Evolutionary conservation across 2,113 vertebrate species (phyloP).

Genomic region (Agapornis roseicollis): DNA sequence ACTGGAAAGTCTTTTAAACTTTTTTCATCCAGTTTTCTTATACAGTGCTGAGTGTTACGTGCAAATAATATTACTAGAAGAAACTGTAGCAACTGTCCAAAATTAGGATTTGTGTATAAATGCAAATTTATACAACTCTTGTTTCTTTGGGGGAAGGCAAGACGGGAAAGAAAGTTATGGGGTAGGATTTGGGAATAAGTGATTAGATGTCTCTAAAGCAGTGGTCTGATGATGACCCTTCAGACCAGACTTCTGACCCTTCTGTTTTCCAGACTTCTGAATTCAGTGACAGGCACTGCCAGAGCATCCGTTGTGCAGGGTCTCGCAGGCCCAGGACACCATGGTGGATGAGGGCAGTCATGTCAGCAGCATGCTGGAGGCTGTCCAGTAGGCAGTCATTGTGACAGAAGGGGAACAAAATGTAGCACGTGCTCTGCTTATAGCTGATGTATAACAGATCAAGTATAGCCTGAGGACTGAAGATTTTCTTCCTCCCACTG

Average conservation of each 20-base stretch:
- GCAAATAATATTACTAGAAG: neutral
- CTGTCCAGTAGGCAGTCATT: neutral
- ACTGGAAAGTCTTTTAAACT: neutral
- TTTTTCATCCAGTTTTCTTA: neutral
- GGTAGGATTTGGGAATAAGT: neutral
- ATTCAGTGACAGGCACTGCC: neutral
- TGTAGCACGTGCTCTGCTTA: accelerated
- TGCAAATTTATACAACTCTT: neutral
- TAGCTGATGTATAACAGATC: neutral
- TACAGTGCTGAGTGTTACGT: accelerated
- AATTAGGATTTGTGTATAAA: neutral
- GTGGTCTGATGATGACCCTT: neutral
- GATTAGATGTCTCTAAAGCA: neutral
- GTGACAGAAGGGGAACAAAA: neutral
- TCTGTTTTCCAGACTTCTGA: neutral
- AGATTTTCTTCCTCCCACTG: neutral
- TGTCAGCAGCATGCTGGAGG: accelerated
- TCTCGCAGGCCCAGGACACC: accelerated
- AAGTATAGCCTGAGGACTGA: neutral
- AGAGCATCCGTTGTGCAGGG: neutral
- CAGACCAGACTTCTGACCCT: neutral
- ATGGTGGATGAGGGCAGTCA: neutral
- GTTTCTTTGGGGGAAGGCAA: neutral
- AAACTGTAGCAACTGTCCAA: neutral
- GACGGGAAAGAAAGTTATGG: neutral